Conservation (phyloP, 37 sponge, comb jelly and placozoan species). For the Eunapius fragilis region DNA sequence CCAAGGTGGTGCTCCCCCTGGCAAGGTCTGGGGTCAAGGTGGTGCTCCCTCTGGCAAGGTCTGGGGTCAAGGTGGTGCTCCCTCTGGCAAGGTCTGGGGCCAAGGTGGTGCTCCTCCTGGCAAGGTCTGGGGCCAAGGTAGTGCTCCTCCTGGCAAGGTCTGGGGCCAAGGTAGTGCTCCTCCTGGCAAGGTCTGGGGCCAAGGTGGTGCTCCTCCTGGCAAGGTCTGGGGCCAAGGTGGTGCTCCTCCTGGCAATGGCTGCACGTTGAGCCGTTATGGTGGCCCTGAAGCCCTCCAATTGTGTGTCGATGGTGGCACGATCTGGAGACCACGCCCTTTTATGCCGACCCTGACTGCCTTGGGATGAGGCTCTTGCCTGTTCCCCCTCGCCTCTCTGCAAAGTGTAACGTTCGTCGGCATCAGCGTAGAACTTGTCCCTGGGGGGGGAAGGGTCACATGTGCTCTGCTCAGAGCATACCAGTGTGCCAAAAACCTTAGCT, state of each 20-base stretch:
- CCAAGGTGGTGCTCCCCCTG: too few relatives aligned
- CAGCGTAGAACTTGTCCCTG: constrained; percentile 9
- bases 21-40: too few relatives aligned
- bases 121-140: too few relatives aligned
- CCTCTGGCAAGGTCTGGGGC: too few relatives aligned
- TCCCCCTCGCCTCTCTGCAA: neutral
- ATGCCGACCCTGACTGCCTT: neutral
- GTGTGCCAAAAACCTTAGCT: constrained; percentile 11
- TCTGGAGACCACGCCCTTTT: constrained; percentile 41
- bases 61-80: too few relatives aligned
- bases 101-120: too few relatives aligned
- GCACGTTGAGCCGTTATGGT: neutral
- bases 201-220: too few relatives aligned
- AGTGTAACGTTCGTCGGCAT: neutral
- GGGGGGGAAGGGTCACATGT: neutral
- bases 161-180: too few relatives aligned
- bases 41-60: too few relatives aligned
- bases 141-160: too few relatives aligned
- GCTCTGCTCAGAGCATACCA: too few relatives aligned
- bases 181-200: too few relatives aligned
- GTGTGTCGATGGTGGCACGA: constrained; percentile 23
- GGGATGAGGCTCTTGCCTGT: neutral
- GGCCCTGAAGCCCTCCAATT: constrained; percentile 1
- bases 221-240: neutral
- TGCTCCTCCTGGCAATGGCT: neutral